These are phyloP conservation scores for Phrynocephalus vlangalii DNA, from an alignment of 2,797 vertebrate species.

Conservation along the genomic window DNA sequence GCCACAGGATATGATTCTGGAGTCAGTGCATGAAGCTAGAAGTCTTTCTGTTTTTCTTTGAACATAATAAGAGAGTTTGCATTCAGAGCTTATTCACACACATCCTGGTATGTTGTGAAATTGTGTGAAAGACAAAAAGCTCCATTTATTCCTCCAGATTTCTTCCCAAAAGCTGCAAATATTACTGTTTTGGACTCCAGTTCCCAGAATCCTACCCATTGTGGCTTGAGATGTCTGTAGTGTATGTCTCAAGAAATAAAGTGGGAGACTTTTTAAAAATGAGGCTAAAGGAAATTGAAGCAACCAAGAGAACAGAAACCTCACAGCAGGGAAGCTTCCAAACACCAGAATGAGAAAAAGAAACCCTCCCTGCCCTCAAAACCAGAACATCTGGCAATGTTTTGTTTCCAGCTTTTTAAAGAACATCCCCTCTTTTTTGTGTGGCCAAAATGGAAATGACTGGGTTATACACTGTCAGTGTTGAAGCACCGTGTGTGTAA, in stretches of 20 bases:
- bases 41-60: not conserved
- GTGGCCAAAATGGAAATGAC: slow-evolving; percentile 29
- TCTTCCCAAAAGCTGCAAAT: not conserved
- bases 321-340: slow-evolving; percentile 17
- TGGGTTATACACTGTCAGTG: slow-evolving; percentile 6
- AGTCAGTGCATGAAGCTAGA: not conserved
- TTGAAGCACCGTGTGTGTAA: not conserved
- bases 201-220: no score
- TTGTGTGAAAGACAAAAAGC: not conserved
- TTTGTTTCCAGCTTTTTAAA: slow-evolving; percentile 18
- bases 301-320: not conserved
- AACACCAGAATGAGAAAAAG: slow-evolving; percentile 12
- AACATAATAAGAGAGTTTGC: not conserved
- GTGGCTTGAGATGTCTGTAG: not conserved
- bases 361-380: slow-evolving; percentile 1
- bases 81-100: not conserved
- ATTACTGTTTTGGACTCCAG: no score
- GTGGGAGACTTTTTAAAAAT: not conserved
- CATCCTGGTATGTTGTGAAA: not conserved
- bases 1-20: not conserved
- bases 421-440: not conserved
- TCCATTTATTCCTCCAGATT: not conserved
- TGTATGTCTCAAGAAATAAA: slow-evolving; percentile 11
- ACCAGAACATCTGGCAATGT: slow-evolving; percentile 15
- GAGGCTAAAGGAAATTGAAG: slow-evolving; percentile 2